Percentiles rank a stretch among this genome's conserved stretches.
These are phyloP conservation scores for Iselma pallidipennis DNA, from an alignment of 2,888 invertebrate genomes.

Conservation along the genomic window DNA sequence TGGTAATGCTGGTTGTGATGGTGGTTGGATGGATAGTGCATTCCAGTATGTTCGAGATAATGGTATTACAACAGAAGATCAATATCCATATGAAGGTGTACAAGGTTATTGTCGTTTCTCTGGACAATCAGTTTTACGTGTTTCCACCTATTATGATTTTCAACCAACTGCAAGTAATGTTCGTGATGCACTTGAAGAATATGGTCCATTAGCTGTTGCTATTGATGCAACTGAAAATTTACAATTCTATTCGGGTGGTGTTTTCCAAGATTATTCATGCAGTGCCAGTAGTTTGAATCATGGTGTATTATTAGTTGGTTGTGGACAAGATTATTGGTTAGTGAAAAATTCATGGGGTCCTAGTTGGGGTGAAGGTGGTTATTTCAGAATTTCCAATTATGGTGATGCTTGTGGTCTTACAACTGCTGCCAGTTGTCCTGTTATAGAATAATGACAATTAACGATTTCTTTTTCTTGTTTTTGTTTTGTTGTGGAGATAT, in stretches of 20 bases:
- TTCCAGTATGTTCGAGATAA: constrained; percentile 56
- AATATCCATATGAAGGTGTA: constrained; percentile 60
- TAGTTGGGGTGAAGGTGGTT: constrained; percentile 40
- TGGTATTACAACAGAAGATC: constrained; percentile 60
- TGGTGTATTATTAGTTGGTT: constrained; percentile 78
- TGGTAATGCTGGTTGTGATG: constrained; percentile 59
- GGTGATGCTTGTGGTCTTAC: neutral
- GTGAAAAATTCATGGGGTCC: constrained; percentile 69
- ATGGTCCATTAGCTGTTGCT: constrained; percentile 83
- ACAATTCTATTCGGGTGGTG: constrained; percentile 78
- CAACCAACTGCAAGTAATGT: constrained; percentile 53
- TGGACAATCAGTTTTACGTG: constrained; percentile 13
- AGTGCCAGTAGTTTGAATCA: constrained; percentile 72
- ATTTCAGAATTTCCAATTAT: constrained; percentile 18
- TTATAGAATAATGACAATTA: no score
- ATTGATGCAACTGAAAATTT: constrained; percentile 76
- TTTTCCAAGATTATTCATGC: constrained; percentile 78
- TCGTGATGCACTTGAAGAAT: constrained; percentile 63
- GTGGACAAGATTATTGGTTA: constrained; percentile 66
- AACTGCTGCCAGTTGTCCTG: neutral
- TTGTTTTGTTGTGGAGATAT: no score
- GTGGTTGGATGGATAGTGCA: constrained; percentile 58
- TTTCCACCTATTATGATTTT: constrained; percentile 71
- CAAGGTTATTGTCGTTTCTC: constrained; percentile 31
- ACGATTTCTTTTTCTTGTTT: no score